Conservation (phyloP, 1,140 invertebrate genomes). For the Homalodisca vitripennis region DNA sequence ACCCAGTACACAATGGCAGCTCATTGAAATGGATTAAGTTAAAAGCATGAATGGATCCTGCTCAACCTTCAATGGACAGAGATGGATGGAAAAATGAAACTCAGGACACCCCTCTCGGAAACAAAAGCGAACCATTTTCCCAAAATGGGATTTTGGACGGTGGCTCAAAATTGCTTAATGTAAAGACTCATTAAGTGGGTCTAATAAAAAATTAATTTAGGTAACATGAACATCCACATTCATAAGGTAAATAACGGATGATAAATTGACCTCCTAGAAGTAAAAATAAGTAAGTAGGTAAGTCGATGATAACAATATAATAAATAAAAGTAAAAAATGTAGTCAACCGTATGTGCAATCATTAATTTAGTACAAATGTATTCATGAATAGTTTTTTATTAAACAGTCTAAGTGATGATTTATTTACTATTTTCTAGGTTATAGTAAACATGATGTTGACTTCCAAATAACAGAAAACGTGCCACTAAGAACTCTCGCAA, state of each 20-base stretch:
- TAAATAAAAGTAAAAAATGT: not conserved
- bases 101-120: too few species aligned
- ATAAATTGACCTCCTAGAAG: not conserved
- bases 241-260: not conserved
- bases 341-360: not conserved
- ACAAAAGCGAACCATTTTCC: too few species aligned
- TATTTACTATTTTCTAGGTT: not conserved
- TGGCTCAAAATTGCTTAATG: too few species aligned
- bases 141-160: too few species aligned
- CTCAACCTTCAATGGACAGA: too few species aligned
- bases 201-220: too few species aligned
- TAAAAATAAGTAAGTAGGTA: not conserved
- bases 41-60: too few species aligned
- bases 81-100: too few species aligned
- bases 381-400: not conserved
- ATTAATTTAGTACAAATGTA: not conserved
- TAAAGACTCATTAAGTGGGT: too few species aligned
- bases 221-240: too few species aligned
- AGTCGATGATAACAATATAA: not conserved
- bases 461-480: not conserved
- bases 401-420: not conserved
- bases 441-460: not conserved
- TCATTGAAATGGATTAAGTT: too few species aligned
- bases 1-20: too few species aligned
- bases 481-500: not conserved